phyloP scores from a whole-genome alignment of 1,140 invertebrate genomes.

The Neocloeon triangulifer region DNA sequence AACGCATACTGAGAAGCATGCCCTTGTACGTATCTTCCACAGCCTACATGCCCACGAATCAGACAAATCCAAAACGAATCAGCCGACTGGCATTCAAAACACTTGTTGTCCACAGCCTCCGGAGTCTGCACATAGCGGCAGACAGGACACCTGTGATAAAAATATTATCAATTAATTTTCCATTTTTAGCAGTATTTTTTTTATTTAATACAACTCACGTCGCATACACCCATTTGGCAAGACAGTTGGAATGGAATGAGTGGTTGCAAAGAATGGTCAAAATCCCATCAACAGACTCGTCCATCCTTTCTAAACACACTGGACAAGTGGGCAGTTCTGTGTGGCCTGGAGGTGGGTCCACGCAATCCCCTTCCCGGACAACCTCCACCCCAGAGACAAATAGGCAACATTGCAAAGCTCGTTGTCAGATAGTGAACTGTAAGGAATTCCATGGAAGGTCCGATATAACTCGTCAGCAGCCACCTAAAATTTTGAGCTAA shows the following conservation, averaged over 20 bases:
- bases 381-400: slow-evolving; percentile 83
- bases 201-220: slow-evolving; percentile 27
- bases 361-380: slow-evolving; percentile 32
- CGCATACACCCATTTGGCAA: slow-evolving; percentile 91
- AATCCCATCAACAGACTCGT: slow-evolving; percentile 93
- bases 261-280: slow-evolving; percentile 97
- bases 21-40: slow-evolving; percentile 57
- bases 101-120: slow-evolving; percentile 62
- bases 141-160: slow-evolving; percentile 39
- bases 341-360: slow-evolving; percentile 46
- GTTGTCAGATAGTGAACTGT: slow-evolving; percentile 81
- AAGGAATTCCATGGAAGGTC: slow-evolving; percentile 76
- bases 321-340: slow-evolving; percentile 96
- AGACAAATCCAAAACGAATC: slow-evolving; percentile 96
- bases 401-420: slow-evolving; percentile 81
- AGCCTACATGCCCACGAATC: slow-evolving; percentile 95
- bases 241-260: slow-evolving; percentile 85
- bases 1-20: slow-evolving; percentile 50
- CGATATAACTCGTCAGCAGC: slow-evolving; percentile 80
- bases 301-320: slow-evolving; percentile 91
- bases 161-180: too few species aligned
- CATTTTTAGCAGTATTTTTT: too few species aligned
- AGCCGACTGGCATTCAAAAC: slow-evolving; percentile 51
- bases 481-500: slow-evolving; percentile 29
- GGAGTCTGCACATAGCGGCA: slow-evolving; percentile 80